phyloP scores from a whole-genome alignment of 1,140 invertebrate genomes.

The Phymastichus coffea region DNA sequence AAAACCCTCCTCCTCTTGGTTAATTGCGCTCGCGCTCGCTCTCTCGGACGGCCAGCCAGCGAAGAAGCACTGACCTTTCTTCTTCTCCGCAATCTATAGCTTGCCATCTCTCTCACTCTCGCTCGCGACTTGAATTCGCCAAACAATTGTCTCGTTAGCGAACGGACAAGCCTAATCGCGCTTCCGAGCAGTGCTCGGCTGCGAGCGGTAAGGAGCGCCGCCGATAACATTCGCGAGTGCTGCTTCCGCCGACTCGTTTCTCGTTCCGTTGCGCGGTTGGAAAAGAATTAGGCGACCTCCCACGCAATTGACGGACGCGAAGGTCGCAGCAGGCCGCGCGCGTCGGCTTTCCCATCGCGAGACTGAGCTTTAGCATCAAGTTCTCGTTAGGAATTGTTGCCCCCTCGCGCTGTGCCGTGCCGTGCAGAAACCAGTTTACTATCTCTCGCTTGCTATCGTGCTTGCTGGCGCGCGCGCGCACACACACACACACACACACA shows the following conservation, averaged over 20 bases:
- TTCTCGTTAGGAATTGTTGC: constrained; percentile 42
- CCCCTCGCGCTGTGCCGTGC: not conserved
- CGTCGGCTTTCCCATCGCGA: constrained; percentile 2
- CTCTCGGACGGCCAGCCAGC: not conserved
- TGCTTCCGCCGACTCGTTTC: too few relatives aligned
- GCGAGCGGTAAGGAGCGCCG: too few relatives aligned
- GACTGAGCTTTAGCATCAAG: constrained; percentile 35
- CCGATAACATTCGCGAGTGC: too few relatives aligned
- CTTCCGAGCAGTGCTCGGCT: too few relatives aligned
- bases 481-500: too few relatives aligned
- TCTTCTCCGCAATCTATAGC: not conserved
- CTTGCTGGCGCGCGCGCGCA: not conserved
- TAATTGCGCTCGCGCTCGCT: constrained; percentile 29
- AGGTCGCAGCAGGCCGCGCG: not conserved
- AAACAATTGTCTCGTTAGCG: constrained; percentile 25
- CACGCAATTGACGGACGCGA: too few relatives aligned
- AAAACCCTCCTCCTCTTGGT: constrained; percentile 16
- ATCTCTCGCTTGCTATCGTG: constrained; percentile 39
- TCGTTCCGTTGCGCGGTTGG: too few relatives aligned
- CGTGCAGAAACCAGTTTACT: constrained; percentile 44
- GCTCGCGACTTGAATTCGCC: not conserved
- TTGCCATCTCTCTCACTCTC: constrained; percentile 4
- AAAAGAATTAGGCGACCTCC: too few relatives aligned
- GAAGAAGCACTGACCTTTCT: not conserved
- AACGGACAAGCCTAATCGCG: too few relatives aligned